Evolutionary conservation across 92 coral and sea anemone genomes (phyloP).

Genomic region (Zoanthus solanderi): DNA sequence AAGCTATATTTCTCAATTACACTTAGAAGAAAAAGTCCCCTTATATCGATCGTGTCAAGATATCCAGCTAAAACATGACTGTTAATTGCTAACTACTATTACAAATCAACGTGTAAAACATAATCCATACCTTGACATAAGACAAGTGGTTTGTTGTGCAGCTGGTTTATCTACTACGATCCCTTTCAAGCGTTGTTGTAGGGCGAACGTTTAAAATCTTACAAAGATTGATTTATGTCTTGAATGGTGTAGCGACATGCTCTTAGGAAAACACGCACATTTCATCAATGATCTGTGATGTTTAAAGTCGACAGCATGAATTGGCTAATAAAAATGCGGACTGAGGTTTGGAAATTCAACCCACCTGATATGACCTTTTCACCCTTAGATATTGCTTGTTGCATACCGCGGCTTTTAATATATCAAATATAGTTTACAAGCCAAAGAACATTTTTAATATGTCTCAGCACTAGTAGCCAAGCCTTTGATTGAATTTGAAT

Average conservation of each 20-base stretch:
- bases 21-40: not conserved
- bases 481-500: slow-evolving; percentile 16
- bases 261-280: not conserved
- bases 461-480: slow-evolving; percentile 15
- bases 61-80: not conserved
- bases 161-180: slow-evolving; percentile 5
- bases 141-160: not conserved
- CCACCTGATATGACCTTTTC: slow-evolving; percentile 33
- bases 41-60: not conserved
- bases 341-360: slow-evolving; percentile 6
- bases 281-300: not conserved
- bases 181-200: not conserved
- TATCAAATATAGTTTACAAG: not conserved
- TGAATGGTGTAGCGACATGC: not conserved
- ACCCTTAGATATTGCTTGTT: slow-evolving; percentile 8
- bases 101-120: not conserved
- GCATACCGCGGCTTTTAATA: slow-evolving; percentile 16
- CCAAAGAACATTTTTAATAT: slow-evolving; percentile 5
- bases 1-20: not conserved
- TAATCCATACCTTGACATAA: slow-evolving; percentile 15
- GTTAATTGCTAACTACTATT: not conserved
- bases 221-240: not conserved
- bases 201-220: not conserved
- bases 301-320: not conserved
- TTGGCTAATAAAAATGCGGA: not conserved